Evolutionary conservation across 64 coral and sea anemone species (phyloP), one percentile per base, ranked within the genome.

Genomic region (Catalaphyllia jardinei): DNA sequence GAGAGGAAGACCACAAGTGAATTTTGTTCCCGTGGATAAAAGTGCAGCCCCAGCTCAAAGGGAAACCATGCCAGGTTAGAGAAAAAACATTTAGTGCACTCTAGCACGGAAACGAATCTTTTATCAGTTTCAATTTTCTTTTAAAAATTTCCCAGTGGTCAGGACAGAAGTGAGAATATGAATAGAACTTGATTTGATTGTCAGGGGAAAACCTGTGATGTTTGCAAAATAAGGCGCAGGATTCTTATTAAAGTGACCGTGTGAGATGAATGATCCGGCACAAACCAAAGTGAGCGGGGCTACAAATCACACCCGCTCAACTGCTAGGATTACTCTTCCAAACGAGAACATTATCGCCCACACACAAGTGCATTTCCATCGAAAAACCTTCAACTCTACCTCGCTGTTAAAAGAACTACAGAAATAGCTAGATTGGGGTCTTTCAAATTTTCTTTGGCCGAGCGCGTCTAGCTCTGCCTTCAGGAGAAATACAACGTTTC

Each of bases 231-330:
- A 67, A 38, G 24, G 20, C 22, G 33, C 63, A 5, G 16, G 63
- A 67, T 69, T 50, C 10, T 85, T 8, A 19, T 12, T 14, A 1
- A 57, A 57, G 54, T 57, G 54, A 18, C 42, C 2, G 80, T 49
- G 42, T 9, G n/a, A 24, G 24, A 69, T n/a, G 10, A 69, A 85
- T 69, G 39, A 12, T 71, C n/a, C n/a, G 31, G 38, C 63, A 49
- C 8, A 65, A 64, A 71, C 65, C 62, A 27, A 27, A 13, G 29
- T 27, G 18, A 71, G 81, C 27, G 81, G 65, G 25, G 22, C 25
- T 69, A 27, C 24, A 85, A 85, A 85, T 85, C 81, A 71, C 81
- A 39, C 39, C 71, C 60, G 81, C 81, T 85, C 62, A 85, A 71
- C 17, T 14, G 7, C 35, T 51, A 71, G 81, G 81, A 85, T 85